These are phyloP conservation scores for Anabacerthia variegaticeps DNA, from an alignment of 2,797 vertebrate genomes.

Conservation along the genomic window DNA sequence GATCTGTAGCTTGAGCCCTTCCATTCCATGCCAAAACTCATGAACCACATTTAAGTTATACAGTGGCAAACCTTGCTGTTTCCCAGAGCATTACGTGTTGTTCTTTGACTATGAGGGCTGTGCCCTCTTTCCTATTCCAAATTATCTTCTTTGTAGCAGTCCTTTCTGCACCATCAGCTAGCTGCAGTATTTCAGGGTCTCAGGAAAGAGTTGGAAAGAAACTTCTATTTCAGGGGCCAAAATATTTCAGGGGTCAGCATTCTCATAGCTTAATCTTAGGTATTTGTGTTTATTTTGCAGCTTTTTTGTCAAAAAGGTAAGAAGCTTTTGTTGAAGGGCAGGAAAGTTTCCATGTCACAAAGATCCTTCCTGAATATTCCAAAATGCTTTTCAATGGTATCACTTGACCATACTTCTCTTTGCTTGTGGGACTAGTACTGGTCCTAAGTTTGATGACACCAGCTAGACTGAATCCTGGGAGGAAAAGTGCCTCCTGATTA, in stretches of 20 bases:
- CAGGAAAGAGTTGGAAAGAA: slow-evolving; percentile 19
- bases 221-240: not conserved
- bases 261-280: not conserved
- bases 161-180: slow-evolving; percentile 20
- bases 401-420: not conserved
- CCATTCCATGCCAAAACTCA: not conserved
- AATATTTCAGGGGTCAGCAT: not conserved
- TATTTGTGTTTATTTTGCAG: not conserved
- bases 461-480: not conserved
- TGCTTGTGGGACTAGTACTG: not conserved
- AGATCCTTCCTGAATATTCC: slow-evolving; percentile 17
- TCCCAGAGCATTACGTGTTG: not conserved
- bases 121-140: slow-evolving; percentile 45
- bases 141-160: slow-evolving; percentile 30
- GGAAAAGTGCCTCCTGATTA: not conserved
- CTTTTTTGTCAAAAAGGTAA: not conserved
- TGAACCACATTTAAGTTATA: not conserved
- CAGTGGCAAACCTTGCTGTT: not conserved
- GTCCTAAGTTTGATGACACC: not conserved
- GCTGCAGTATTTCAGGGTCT: not conserved
- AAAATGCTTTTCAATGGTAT: not conserved
- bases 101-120: slow-evolving; percentile 1
- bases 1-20: not conserved
- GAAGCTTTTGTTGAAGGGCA: not conserved
- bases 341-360: slow-evolving; percentile 10